Evolutionary conservation across 2,797 vertebrate genomes (phyloP), one percentile per base, ranked within the genome.

Genomic region (Rhincodon typus): DNA sequence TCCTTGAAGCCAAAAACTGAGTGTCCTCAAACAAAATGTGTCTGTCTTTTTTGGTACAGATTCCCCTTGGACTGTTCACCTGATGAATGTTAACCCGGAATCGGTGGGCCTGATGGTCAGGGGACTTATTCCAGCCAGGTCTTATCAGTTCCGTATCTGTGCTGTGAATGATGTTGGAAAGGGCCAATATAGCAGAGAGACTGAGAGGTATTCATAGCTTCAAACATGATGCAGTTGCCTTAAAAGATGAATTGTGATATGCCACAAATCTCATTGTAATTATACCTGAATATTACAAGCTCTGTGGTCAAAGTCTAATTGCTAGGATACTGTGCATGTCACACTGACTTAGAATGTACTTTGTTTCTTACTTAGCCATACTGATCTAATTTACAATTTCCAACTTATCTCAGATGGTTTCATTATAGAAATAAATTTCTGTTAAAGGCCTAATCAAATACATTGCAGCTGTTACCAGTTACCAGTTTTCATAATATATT

Each of bases 111-210:
- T 99, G 97, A 97, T 96, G 0, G 98, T 99, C 96, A 98, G 97
- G 84, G 98, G 98, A 91, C 96, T 99, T 97, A 98, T 99, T 86
- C 99, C 99, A 0, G 98, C 99, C 0, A 98, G 99, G 69, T 99
- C 99, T 96, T 99, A 99, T 97, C 99, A 99, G 97, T 99, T 99
- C 98, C 98, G 98, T 95, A 98, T 99, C 72, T 99, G 98, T 23
- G 99, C 99, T 0, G 98, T 99, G 84, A 99, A 99, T 0, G 98
- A 99, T 0, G 99, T 99, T 97, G 99, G 99, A 95, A 99, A 98
- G 96, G 98, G 99, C 0, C 98, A 99, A 96, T 99, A 99, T 98
- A 99, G 99, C 98, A 99, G 98, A 97, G 99, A 99, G 97, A 99
- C 99, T 0, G 98, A 99, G 96, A 98, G 99, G 99, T 99, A 97